A percentile compares a stretch with the other conserved stretches of the same genome.
phyloP scores from a whole-genome alignment of 2,797 vertebrate species.

The Myripristis murdjan region DNA sequence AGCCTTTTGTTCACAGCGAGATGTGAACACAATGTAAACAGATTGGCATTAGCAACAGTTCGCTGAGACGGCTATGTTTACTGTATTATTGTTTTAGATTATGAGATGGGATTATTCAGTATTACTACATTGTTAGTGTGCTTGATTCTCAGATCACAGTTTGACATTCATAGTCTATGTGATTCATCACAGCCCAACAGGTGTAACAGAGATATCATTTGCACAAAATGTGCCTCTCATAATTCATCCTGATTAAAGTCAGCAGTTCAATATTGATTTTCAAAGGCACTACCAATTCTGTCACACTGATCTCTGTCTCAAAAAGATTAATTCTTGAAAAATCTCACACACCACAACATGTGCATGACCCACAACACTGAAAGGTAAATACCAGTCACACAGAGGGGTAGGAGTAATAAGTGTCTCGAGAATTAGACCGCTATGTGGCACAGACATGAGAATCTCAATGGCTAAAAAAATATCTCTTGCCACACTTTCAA shows the following conservation, averaged over 20 bases:
- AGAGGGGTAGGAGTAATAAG: no score
- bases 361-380: neutral
- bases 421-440: no score
- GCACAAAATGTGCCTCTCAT: constrained; percentile 54
- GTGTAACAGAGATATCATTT: constrained; percentile 57
- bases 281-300: constrained; percentile 52
- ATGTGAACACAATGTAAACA: constrained; percentile 17
- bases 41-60: constrained; percentile 26
- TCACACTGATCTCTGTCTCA: constrained; percentile 45
- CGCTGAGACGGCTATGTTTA: constrained; percentile 30
- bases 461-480: no score
- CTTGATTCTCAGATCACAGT: constrained; percentile 35
- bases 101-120: constrained; percentile 48
- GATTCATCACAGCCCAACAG: constrained; percentile 60
- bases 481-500: no score
- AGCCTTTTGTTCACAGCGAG: constrained; percentile 43
- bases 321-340: constrained; percentile 26
- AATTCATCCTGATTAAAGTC: constrained; percentile 57
- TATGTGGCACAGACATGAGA: no score
- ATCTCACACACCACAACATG: constrained; percentile 28
- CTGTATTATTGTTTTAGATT: constrained; percentile 27
- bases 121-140: constrained; percentile 30
- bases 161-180: constrained; percentile 17
- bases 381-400: no score
- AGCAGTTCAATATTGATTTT: constrained; percentile 37